A percentile compares a stretch with the other conserved stretches of the same genome.
phyloP scores from a whole-genome alignment of 2,797 vertebrate species.

The Sorex maritimensis region DNA sequence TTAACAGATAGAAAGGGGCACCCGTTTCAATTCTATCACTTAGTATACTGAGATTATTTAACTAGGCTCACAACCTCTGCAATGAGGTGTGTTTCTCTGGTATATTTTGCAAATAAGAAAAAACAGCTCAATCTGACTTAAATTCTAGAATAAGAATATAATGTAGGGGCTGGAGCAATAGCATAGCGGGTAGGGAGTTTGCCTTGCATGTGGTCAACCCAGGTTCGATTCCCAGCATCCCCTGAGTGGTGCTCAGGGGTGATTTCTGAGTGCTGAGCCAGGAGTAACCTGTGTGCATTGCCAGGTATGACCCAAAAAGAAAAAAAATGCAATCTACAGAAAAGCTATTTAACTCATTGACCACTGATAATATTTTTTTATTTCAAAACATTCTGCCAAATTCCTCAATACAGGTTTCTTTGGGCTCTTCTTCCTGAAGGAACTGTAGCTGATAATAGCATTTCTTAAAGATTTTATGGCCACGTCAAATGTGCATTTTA shows the following conservation, averaged over 20 bases:
- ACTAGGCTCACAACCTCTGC: neutral
- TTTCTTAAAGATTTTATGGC: slow-evolving; percentile 47
- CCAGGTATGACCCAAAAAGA: too few species aligned
- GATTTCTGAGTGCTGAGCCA: too few species aligned
- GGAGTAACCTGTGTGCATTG: too few species aligned
- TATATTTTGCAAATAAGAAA: neutral
- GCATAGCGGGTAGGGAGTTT: too few species aligned
- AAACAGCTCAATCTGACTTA: neutral
- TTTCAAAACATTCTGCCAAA: neutral
- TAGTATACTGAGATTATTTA: neutral
- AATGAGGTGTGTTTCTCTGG: neutral
- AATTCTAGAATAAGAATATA: neutral
- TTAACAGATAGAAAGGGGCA: neutral
- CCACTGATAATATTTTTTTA: neutral
- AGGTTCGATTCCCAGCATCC: too few species aligned
- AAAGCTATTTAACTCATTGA: neutral
- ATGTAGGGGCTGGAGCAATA: too few species aligned
- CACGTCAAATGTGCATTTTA: neutral
- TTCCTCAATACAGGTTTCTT: neutral
- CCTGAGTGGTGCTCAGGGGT: too few species aligned
- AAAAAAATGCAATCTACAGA: neutral
- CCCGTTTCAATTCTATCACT: neutral
- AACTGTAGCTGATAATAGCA: neutral
- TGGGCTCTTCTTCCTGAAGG: neutral
- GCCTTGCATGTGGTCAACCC: too few species aligned